phyloP scores from a whole-genome alignment of 2,113 vertebrate species.

The Apteryx mantelli region DNA sequence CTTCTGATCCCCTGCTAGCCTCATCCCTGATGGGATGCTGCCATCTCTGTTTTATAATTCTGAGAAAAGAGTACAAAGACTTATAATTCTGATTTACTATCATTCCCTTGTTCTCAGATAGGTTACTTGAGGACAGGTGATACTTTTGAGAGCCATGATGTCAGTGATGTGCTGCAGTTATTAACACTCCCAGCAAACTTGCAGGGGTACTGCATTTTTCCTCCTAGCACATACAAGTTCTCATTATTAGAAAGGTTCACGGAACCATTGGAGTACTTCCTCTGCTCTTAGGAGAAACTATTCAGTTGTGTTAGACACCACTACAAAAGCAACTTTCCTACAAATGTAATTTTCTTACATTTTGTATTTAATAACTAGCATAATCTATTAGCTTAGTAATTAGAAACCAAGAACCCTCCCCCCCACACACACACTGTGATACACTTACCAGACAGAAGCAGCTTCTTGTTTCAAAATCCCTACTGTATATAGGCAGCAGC shows the following conservation, averaged over 20 bases:
- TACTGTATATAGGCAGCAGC: background rate
- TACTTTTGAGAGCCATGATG: background rate
- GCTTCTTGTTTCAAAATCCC: background rate
- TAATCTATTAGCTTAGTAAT: accelerated
- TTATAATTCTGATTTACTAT: accelerated
- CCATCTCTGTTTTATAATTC: accelerated
- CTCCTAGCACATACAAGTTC: background rate
- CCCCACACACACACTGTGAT: accelerated
- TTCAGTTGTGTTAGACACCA: accelerated
- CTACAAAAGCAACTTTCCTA: background rate
- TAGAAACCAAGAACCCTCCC: background rate
- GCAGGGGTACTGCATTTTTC: background rate
- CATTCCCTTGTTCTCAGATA: background rate
- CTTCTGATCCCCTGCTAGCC: background rate
- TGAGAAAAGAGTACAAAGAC: background rate
- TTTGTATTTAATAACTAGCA: accelerated
- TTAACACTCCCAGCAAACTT: background rate
- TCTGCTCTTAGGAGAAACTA: accelerated
- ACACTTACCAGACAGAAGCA: background rate
- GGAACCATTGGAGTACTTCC: background rate
- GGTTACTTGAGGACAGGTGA: background rate
- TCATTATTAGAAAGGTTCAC: background rate
- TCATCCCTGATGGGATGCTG: accelerated
- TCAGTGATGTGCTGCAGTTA: background rate
- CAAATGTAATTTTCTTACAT: accelerated